A percentile compares a stretch with the other conserved stretches of the same genome.
Conservation (phyloP, 2,113 vertebrate genomes). For the Leucopternis melanops region DNA sequence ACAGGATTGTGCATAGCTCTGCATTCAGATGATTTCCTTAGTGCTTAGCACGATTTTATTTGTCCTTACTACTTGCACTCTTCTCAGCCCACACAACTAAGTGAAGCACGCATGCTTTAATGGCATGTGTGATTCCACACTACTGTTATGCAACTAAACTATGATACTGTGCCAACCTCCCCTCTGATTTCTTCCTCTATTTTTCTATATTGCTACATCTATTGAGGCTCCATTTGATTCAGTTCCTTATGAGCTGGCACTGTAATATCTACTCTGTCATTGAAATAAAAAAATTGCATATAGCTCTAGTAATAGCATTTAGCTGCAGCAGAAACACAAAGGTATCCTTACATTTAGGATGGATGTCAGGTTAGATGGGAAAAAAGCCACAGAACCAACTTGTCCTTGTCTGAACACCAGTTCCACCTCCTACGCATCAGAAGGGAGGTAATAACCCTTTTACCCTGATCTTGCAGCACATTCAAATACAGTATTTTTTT, state of each 20-base stretch:
- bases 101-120: background rate
- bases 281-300: background rate
- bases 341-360: background rate
- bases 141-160: background rate
- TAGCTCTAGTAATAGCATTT: background rate
- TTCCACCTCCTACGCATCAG: background rate
- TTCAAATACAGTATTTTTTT: background rate
- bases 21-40: background rate
- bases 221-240: background rate
- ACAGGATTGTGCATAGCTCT: background rate
- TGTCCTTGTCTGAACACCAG: background rate
- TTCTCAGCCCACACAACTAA: background rate
- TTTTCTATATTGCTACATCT: background rate
- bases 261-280: background rate
- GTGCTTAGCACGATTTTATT: background rate
- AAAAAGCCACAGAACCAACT: background rate
- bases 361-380: background rate
- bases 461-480: background rate
- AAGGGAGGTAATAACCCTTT: background rate
- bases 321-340: background rate
- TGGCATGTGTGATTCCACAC: background rate
- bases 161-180: background rate
- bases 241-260: background rate
- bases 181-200: background rate
- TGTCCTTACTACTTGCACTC: background rate